These are phyloP conservation scores for Rhinoderma darwinii DNA, from an alignment of 2,113 vertebrate species.

Conservation along the genomic window DNA sequence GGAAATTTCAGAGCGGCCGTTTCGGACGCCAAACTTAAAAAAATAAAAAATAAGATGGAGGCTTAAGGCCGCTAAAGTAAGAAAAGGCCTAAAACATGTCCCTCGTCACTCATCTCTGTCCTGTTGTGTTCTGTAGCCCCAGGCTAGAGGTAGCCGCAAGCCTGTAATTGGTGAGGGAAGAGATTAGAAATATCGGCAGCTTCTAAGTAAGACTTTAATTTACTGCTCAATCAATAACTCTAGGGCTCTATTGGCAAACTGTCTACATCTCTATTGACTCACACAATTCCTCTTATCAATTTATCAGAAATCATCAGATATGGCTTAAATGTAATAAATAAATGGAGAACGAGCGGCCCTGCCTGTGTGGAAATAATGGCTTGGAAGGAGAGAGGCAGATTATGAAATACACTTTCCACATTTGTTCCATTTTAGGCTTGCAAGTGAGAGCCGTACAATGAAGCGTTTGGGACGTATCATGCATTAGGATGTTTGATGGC, in stretches of 20 bases:
- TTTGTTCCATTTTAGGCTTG: slow-evolving; percentile 24
- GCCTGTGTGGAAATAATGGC: background rate
- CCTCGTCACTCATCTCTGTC: slow-evolving; percentile 61
- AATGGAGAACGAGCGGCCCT: background rate
- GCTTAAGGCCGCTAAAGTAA: background rate
- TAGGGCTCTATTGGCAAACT: slow-evolving; percentile 98
- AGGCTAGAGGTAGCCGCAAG: slow-evolving; percentile 72
- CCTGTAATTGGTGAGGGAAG: slow-evolving; percentile 84
- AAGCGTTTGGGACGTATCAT: background rate
- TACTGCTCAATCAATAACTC: slow-evolving; percentile 99
- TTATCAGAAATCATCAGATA: slow-evolving; percentile 99
- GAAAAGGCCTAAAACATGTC: background rate
- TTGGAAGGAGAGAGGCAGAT: background rate
- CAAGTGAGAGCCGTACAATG: background rate
- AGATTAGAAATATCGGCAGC: slow-evolving; percentile 88
- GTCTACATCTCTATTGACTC: slow-evolving; percentile 99
- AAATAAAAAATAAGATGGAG: background rate
- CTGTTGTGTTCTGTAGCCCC: slow-evolving; percentile 50
- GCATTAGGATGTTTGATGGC: background rate
- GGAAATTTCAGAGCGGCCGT: slow-evolving; percentile 40
- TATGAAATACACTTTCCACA: slow-evolving; percentile 1
- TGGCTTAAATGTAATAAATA: slow-evolving; percentile 75
- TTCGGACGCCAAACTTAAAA: slow-evolving; percentile 14
- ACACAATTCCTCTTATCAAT: slow-evolving; percentile 98
- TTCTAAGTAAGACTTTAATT: slow-evolving; percentile 99